These are phyloP conservation scores for Apus apus DNA, from an alignment of 2,113 vertebrate genomes.

Conservation along the genomic window DNA sequence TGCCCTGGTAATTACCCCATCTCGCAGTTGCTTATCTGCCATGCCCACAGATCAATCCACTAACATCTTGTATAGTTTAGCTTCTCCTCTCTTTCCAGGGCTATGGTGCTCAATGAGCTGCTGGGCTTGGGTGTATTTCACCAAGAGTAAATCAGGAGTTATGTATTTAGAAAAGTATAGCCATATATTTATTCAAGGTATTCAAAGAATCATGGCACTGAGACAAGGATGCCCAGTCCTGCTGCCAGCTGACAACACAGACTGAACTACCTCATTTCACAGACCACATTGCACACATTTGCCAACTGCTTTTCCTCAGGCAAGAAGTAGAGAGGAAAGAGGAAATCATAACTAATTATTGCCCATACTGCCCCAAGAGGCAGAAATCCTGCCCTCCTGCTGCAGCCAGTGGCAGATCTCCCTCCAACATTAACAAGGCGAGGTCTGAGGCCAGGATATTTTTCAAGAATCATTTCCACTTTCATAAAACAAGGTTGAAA, in stretches of 20 bases:
- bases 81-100: not conserved
- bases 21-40: not conserved
- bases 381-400: not conserved
- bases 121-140: not conserved
- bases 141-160: not conserved
- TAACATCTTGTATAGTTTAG: not conserved
- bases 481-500: not conserved
- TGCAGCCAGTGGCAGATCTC: not conserved
- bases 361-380: not conserved
- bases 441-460: rapidly evolving
- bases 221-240: not conserved
- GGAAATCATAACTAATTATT: not conserved
- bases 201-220: not conserved
- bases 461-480: not conserved
- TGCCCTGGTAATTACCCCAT: not conserved
- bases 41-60: not conserved
- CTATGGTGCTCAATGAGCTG: not conserved
- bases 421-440: not conserved
- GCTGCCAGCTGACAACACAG: not conserved
- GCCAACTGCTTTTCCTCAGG: not conserved
- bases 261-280: not conserved
- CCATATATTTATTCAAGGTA: not conserved
- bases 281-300: not conserved
- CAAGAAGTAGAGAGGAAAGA: not conserved
- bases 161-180: not conserved